Percentiles rank a stretch among this genome's conserved stretches.
These are phyloP conservation scores for Ophion ellenae DNA, from an alignment of 2,888 invertebrate genomes.

Conservation along the genomic window DNA sequence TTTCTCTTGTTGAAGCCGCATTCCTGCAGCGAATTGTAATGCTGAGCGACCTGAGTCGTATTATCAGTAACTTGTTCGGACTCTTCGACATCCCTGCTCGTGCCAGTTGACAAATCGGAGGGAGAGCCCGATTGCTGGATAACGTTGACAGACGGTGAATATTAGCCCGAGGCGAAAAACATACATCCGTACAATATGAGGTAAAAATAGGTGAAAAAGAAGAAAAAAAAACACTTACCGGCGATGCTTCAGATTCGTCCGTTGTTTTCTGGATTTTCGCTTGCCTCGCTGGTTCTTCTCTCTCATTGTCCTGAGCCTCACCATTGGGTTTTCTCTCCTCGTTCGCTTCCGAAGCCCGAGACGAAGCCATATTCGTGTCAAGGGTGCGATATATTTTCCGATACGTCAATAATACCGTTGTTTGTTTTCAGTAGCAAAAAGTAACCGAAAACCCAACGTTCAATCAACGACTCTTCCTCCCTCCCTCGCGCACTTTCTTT, in stretches of 20 bases:
- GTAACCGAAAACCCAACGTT: neutral
- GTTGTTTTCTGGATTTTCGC: slow-evolving; percentile 19
- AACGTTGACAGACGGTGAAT: neutral
- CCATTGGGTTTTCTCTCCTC: slow-evolving; percentile 32
- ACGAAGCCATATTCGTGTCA: slow-evolving; percentile 54
- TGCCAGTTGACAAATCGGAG: slow-evolving; percentile 73
- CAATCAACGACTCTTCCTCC: neutral
- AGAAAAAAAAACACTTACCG: slow-evolving; percentile 16
- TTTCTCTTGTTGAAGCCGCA: slow-evolving; percentile 91
- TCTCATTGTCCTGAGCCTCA: slow-evolving; percentile 13
- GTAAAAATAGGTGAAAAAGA: neutral
- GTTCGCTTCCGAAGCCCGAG: slow-evolving; percentile 38
- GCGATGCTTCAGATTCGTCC: slow-evolving; percentile 35
- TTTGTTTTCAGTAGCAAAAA: neutral
- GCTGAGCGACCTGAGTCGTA: slow-evolving; percentile 91
- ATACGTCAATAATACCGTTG: neutral
- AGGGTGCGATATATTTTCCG: slow-evolving; percentile 14
- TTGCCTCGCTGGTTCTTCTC: slow-evolving; percentile 18
- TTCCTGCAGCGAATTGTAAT: slow-evolving; percentile 96
- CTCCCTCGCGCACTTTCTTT: neutral
- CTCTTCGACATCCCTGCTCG: slow-evolving; percentile 67
- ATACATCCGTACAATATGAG: neutral
- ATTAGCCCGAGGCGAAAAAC: neutral
- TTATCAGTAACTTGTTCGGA: slow-evolving; percentile 81
- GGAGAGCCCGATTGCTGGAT: slow-evolving; percentile 71